Evolutionary conservation across 2,888 invertebrate species (phyloP), one percentile per base, ranked within the genome.

Genomic region (Epicampocera succincta): DNA sequence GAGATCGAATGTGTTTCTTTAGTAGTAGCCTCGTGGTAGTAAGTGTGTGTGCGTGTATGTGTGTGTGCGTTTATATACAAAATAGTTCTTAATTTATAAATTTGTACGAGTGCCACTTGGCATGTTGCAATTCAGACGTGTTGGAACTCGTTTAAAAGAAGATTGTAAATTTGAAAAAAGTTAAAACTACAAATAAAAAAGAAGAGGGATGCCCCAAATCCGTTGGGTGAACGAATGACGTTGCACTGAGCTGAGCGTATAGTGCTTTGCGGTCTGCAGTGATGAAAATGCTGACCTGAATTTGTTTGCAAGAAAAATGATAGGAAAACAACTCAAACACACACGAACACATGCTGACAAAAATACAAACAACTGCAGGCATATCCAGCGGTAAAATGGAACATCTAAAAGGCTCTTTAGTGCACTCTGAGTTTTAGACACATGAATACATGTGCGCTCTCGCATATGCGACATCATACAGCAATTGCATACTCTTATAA

Each of bases 91-190:
- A 83, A 78, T 85, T 25, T 25, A 25, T 3, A 5, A 25, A 92
- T 83, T 86, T 92, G 85, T n/a, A n/a, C n/a, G n/a, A n/a, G 94
- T 95, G 0, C 94, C 95, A 88, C 96, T 93, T 0, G 97, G 25
- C 5, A 25, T 25, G 25, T 25, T 25, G 5, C 25, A 25, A 25
- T 25, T 25, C 25, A 25, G 2, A 25, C 25, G 2, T 25, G 25
- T 25, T 25, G 25, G 3, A 25, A 25, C 25, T 25, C 25, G 25
- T 25, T 25, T 25, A 25, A 63, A 48, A 33, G 13, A 50, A 56
- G 29, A 56, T 40, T 42, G 60, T 46, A 15, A 25, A 52, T 44
- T 33, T 42, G 69, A 71, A 6, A 54, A 3, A 25, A 25, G 5
- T 25, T 25, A 25, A 25, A 5, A 13, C n/a, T n/a, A 3, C 15